Evolutionary conservation across 2,888 invertebrate species (phyloP), one percentile per base, ranked within the genome.

Genomic region (Lepetodrilus schrolli): DNA sequence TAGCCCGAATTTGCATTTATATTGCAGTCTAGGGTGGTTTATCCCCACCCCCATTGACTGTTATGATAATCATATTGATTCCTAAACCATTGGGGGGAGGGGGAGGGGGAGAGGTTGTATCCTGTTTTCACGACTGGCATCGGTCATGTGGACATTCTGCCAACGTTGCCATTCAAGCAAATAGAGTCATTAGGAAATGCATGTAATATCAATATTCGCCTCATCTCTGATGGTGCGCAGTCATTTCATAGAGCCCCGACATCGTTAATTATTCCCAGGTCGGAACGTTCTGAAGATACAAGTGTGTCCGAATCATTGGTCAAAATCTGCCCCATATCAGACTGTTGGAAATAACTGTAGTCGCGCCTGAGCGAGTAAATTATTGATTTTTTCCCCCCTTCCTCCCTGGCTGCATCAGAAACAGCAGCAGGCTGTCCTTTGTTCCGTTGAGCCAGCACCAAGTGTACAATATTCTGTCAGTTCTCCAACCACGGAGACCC

Each of bases 21-120:
- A 43, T 43, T 17, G 43, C 43, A 13, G n/a, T 5, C 43, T 7
- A 7, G 43, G n/a, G 17, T n/a, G n/a, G n/a, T n/a, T 43, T 17
- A 43, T 4, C 17, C 43, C 43, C 43, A 43, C 17, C 43, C 43
- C 43, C 58, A 58, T 58, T 58, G 30, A 58, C 58, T 10, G 13
- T n/a, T 58, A 58, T 58, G 58, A 58, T 58, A 58, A 58, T 48
- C 23, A 58, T 58, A 58, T 58, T 58, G 58, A 58, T 58, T n/a
- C 17, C n/a, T n/a, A n/a, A n/a, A n/a, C n/a, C n/a, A n/a, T n/a
- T n/a, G n/a, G n/a, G n/a, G n/a, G n/a, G n/a, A n/a, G n/a, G n/a
- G n/a, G n/a, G 58, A 10, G 13, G 58, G 17, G 30, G 26, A 58
- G 21, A 30, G 58, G 58, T 58, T 17, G n/a, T 26, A 23, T 23